phyloP scores from a whole-genome alignment of 1,140 invertebrate genomes.

The Eurosta solidaginis region DNA sequence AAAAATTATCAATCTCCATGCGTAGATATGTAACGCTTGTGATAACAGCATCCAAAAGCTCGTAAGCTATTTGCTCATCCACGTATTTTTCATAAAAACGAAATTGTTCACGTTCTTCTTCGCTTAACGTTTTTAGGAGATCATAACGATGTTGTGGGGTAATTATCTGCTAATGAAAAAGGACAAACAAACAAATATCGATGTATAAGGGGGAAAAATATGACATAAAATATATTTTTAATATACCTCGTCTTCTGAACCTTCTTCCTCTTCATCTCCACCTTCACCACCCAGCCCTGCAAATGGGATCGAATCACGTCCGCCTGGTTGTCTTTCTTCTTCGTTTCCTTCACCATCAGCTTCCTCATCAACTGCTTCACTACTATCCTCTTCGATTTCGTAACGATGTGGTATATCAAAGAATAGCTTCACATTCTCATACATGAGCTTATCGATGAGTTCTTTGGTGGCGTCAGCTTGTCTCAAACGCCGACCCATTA shows the following conservation, averaged over 20 bases:
- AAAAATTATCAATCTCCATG: slow-evolving; percentile 57
- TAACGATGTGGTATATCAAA: slow-evolving; percentile 57
- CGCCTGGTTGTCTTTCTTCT: too few relatives aligned
- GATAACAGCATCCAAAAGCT: slow-evolving; percentile 63
- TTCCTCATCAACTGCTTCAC: slow-evolving; percentile 30
- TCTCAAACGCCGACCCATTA: slow-evolving; percentile 43
- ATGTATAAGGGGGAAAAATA: too few relatives aligned
- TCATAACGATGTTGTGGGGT: slow-evolving; percentile 42
- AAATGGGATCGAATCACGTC: neutral
- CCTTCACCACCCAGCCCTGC: slow-evolving; percentile 22
- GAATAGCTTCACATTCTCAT: slow-evolving; percentile 66
- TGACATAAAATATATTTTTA: neutral
- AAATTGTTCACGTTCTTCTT: slow-evolving; percentile 41
- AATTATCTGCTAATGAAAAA: slow-evolving; percentile 27
- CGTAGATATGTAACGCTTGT: slow-evolving; percentile 55
- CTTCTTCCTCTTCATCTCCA: slow-evolving; percentile 38
- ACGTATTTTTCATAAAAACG: slow-evolving; percentile 68
- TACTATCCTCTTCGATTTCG: slow-evolving; percentile 44
- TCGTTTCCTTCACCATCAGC: neutral
- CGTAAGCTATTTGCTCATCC: slow-evolving; percentile 68
- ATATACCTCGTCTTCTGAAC: slow-evolving; percentile 34
- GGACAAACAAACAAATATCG: neutral
- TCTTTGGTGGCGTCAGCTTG: slow-evolving; percentile 61
- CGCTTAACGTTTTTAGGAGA: slow-evolving; percentile 40
- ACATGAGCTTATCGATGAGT: slow-evolving; percentile 65